phyloP scores from a whole-genome alignment of 1,140 invertebrate species.

The Ceratoteleas bidentatus region DNA sequence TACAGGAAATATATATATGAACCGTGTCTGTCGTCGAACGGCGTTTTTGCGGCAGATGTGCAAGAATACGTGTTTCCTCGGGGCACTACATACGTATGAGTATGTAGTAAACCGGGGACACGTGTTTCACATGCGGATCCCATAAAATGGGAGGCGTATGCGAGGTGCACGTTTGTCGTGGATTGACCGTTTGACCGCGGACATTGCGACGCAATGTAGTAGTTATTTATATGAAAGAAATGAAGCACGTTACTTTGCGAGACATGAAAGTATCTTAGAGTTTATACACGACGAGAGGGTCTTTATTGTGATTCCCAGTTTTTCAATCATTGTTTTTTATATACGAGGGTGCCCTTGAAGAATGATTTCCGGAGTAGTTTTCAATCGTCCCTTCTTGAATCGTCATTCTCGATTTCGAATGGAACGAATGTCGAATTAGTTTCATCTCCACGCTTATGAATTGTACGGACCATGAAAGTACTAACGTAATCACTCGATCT shows the following conservation, averaged over 20 bases:
- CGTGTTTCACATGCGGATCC: too few relatives aligned
- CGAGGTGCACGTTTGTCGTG: too few relatives aligned
- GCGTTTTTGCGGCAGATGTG: not conserved
- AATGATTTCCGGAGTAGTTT: not conserved
- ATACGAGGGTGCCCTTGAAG: conserved; percentile 3
- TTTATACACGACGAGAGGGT: conserved; percentile 39
- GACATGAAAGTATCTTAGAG: conserved; percentile 56
- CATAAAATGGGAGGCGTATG: too few relatives aligned
- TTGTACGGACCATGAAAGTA: conserved; percentile 59
- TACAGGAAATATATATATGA: conserved; percentile 23
- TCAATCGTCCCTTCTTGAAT: conserved; percentile 14
- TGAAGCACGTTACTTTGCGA: conserved; percentile 51
- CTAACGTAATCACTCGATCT: conserved; percentile 59
- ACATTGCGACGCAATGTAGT: conserved; percentile 26
- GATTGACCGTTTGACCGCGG: conserved; percentile 9
- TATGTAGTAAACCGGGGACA: too few relatives aligned
- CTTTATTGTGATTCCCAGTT: conserved; percentile 20
- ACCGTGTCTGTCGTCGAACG: conserved; percentile 14
- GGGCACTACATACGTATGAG: too few relatives aligned
- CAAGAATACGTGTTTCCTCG: not conserved
- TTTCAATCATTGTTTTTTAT: conserved; percentile 11
- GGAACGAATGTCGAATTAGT: conserved; percentile 33
- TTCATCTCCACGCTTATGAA: conserved; percentile 50
- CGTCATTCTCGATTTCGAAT: conserved; percentile 22
- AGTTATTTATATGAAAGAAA: conserved; percentile 46